Evolutionary conservation across 2,888 invertebrate genomes (phyloP).

Genomic region (Nephrotoma appendiculata): DNA sequence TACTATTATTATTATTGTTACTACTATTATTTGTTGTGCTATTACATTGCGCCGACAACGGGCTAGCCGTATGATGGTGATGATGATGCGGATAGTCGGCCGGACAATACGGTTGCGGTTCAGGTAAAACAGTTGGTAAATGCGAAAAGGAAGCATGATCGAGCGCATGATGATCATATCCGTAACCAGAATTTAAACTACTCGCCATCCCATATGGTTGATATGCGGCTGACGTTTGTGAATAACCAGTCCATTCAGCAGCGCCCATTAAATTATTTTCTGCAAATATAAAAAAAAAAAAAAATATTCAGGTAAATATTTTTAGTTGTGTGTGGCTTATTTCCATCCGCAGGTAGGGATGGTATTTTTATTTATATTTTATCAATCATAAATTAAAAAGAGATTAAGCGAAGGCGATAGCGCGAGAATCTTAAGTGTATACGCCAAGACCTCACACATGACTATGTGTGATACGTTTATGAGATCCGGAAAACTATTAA

Average conservation of each 20-base stretch:
- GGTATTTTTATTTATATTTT: not conserved
- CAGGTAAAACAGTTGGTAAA: constrained; percentile 37
- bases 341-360: not conserved
- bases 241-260: constrained; percentile 45
- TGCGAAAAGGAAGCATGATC: constrained; percentile 39
- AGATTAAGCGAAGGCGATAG: not conserved
- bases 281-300: constrained; percentile 18
- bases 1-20: constrained; percentile 16
- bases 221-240: constrained; percentile 35
- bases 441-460: not conserved
- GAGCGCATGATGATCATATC: constrained; percentile 8
- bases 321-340: not conserved
- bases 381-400: not conserved
- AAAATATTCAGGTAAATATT: not conserved
- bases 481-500: not conserved
- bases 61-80: constrained; percentile 21
- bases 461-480: not conserved
- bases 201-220: constrained; percentile 29
- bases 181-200: constrained; percentile 36
- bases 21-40: not conserved
- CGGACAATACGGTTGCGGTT: constrained; percentile 37
- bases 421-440: not conserved
- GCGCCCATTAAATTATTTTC: constrained; percentile 47
- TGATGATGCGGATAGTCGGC: constrained; percentile 33
- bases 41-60: not conserved